phyloP scores from a whole-genome alignment of 2,888 invertebrate species.

The Cabera pusaria region DNA sequence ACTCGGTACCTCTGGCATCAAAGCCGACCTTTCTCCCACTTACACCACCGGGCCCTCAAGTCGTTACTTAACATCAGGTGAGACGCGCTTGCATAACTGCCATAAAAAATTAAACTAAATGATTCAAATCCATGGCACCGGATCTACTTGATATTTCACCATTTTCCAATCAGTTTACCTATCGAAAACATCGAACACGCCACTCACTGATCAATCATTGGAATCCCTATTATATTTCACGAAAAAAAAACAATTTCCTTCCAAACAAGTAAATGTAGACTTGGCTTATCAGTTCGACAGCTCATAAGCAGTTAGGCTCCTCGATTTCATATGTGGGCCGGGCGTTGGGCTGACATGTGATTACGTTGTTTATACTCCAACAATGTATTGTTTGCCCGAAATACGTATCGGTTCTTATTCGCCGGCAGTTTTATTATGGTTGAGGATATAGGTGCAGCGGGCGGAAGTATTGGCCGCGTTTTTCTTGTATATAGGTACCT shows the following conservation, averaged over 20 bases:
- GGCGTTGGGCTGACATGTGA: conserved; percentile 29
- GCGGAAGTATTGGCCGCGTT: too few relatives aligned
- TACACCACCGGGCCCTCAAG: too few relatives aligned
- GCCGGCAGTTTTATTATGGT: background rate
- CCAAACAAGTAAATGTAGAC: conserved; percentile 43
- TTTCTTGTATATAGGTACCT: too few relatives aligned
- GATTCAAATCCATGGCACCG: too few relatives aligned
- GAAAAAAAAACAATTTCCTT: conserved; percentile 55
- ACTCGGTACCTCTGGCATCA: too few relatives aligned
- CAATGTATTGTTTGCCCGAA: conserved; percentile 31
- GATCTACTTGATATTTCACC: too few relatives aligned
- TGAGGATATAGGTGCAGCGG: too few relatives aligned
- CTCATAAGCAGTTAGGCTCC: conserved; percentile 48
- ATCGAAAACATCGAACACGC: conserved; percentile 1
- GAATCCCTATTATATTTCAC: conserved; percentile 21
- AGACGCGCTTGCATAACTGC: too few relatives aligned
- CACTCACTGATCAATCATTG: conserved; percentile 17
- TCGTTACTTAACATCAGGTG: too few relatives aligned
- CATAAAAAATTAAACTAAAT: too few relatives aligned
- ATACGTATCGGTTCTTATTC: conserved; percentile 6
- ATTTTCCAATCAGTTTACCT: too few relatives aligned
- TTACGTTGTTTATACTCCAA: conserved; percentile 44
- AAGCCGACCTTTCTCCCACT: too few relatives aligned
- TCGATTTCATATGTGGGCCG: conserved; percentile 35
- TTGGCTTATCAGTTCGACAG: conserved; percentile 52